A percentile compares a stretch with the other conserved stretches of the same genome.
phyloP scores from a whole-genome alignment of 2,113 vertebrate species.

The Crotalus tigris region DNA sequence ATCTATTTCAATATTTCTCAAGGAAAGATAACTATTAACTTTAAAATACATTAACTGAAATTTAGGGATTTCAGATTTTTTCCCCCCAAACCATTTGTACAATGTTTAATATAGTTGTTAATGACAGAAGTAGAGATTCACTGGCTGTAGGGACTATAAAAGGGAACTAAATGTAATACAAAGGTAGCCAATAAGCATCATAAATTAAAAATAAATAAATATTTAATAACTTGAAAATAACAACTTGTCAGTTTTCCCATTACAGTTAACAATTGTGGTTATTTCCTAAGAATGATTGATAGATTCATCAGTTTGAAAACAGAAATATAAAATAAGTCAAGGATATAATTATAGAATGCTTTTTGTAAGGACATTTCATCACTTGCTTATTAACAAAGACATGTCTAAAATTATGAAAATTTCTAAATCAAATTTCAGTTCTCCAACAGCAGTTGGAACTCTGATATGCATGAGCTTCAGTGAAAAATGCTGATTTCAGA shows the following conservation, averaged over 20 bases:
- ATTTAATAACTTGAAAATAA: constrained; percentile 42
- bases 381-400: not conserved
- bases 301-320: not conserved
- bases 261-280: constrained; percentile 26
- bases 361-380: not conserved
- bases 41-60: not conserved
- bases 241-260: constrained; percentile 2
- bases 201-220: constrained; percentile 30
- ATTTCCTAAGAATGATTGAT: constrained; percentile 17
- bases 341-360: not conserved
- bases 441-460: not conserved
- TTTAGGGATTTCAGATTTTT: not conserved
- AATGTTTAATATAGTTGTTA: constrained; percentile 22
- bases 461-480: not conserved
- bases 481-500: not conserved
- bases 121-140: not conserved
- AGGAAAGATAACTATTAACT: constrained; percentile 5
- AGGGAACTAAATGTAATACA: not conserved
- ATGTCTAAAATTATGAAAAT: not conserved
- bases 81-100: not conserved
- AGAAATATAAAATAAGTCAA: not conserved
- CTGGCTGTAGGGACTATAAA: constrained; percentile 4
- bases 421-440: not conserved
- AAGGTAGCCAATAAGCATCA: constrained; percentile 27
- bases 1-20: constrained; percentile 7